Base-by-base conservation (phyloP, 1,140 invertebrate species). In the Thrips palmi region DNA sequence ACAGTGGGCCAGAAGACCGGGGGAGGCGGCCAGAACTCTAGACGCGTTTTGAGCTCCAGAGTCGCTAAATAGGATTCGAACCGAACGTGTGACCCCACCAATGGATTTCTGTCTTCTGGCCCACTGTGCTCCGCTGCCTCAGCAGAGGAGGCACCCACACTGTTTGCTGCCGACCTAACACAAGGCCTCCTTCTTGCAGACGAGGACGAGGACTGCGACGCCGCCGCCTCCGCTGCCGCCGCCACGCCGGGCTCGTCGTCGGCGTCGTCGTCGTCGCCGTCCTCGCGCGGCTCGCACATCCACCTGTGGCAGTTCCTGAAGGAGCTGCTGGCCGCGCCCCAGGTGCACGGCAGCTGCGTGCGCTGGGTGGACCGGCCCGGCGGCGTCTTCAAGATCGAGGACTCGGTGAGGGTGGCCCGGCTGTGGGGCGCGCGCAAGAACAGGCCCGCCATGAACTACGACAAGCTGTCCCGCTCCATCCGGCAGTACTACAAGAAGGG, bases 221-320 rank as follows among this genome's bases (percentile, higher is more conserved):
- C 49, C 6, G 32, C 42, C 17, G 32, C 34, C n/a, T 38, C 41
- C 4, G 33, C 39, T 10, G 29, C 21, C n/a, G 28, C 45, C 1
- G 43, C 44, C 1, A 12, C 20, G 32, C 11, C 20, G 27, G 2
- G 8, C 20, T n/a, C 21, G 31, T 7, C 15, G 39, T 14, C 47
- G 52, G 15, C 1, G 45, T 49, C n/a, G 49, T 44, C 3, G 50
- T 46, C 21, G 55, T 55, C 24, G 57, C 54, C 42, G 44, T 35
- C 48, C 36, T 33, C 48, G 6, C 63, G 70, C 12, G 75, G 77
- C 27, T 78, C 84, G 0, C 87, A 93, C 53, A 97, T 98, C 47
- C 92, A 97, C 53, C 65, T 99, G n/a, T 98, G 93, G 93, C 91
- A 97, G 58, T 99, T 99, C 59, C 64, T 99, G 11, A 94, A 96